Evolutionary conservation across 2,888 invertebrate genomes (phyloP), one percentile per base, ranked within the genome.

Genomic region (Argyresthia albistria): DNA sequence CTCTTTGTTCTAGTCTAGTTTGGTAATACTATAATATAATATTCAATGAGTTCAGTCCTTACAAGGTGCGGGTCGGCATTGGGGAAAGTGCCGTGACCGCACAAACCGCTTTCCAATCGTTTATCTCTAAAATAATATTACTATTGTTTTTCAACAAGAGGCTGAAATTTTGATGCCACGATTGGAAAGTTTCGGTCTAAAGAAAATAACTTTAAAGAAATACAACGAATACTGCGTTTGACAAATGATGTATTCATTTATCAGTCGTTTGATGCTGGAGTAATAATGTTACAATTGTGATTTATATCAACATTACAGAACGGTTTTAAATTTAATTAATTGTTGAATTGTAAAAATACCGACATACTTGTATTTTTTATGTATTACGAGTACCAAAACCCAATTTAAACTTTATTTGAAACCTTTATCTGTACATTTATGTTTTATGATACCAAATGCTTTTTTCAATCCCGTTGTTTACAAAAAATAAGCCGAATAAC

Each of bases 21-120:
- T 25, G 25, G 25, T 25, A 25, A 25, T 25, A 25, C 25, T 2
- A 39, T 39, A 39, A 39, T 46, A 46, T 35, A 35, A 46, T 15
- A 37, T 48, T 48, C 47, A 47, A 12, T 35, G n/a, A 35, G 25
- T 47, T n/a, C 35, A 53, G 51, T 54, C 66, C 62, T 53, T 61
- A 65, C 56, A 65, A 58, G 67, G 64, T 56, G 48, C 52, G 60
- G 56, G 59, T 37, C 48, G 48, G 12, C 58, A 57, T 57, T 55
- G 56, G 60, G 60, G 62, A 59, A 64, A 60, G 57, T 59, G 35
- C 46, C 53, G 37, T 51, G 52, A 52, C 25, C 37, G 52, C 43
- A 48, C 50, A 53, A 56, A 59, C 55, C 54, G 52, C 56, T 57
- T 59, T 55, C 54, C 57, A 59, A 56, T 55, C 54, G 51, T 52